Evolutionary conservation across 2,888 invertebrate species (phyloP).

Genomic region (Caenorhabditis panamensis): DNA sequence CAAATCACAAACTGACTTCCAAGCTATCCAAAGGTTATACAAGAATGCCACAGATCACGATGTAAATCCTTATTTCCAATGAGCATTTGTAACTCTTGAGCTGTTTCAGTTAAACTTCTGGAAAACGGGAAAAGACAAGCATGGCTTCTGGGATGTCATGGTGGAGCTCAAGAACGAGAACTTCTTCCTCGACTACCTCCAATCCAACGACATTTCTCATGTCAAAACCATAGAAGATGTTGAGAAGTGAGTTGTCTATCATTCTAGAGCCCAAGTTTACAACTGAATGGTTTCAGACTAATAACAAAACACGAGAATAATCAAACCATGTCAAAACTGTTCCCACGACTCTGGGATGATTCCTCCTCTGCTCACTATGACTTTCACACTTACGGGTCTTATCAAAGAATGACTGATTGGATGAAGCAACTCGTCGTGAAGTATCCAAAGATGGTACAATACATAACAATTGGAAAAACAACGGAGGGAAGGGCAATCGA

Average conservation of each 20-base stretch:
- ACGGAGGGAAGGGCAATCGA: conserved; percentile 79
- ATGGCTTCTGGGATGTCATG: conserved; percentile 85
- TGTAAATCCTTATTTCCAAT: conserved; percentile 36
- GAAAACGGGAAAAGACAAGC: conserved; percentile 84
- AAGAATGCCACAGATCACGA: conserved; percentile 64
- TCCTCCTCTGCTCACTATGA: conserved; percentile 59
- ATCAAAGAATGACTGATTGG: conserved; percentile 72
- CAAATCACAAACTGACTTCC: conserved; percentile 56
- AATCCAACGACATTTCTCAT: conserved; percentile 64
- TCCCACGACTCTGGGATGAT: conserved; percentile 60
- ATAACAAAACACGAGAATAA: conserved; percentile 51
- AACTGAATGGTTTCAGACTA: conserved; percentile 37
- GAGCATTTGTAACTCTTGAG: too few species aligned
- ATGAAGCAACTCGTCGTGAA: conserved; percentile 75
- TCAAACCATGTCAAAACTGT: conserved; percentile 17
- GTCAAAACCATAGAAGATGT: conserved; percentile 78
- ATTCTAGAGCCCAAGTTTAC: neutral
- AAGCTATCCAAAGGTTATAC: conserved; percentile 60
- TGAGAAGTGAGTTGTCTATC: conserved; percentile 68
- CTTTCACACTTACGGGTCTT: conserved; percentile 67
- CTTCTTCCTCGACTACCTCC: conserved; percentile 61
- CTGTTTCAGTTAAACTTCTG: conserved; percentile 84
- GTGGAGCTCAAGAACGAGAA: conserved; percentile 85
- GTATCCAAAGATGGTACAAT: conserved; percentile 75
- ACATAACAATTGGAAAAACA: conserved; percentile 77